Evolutionary conservation across 2,797 vertebrate genomes (phyloP).

Genomic region (Halcyon smyrnensis): DNA sequence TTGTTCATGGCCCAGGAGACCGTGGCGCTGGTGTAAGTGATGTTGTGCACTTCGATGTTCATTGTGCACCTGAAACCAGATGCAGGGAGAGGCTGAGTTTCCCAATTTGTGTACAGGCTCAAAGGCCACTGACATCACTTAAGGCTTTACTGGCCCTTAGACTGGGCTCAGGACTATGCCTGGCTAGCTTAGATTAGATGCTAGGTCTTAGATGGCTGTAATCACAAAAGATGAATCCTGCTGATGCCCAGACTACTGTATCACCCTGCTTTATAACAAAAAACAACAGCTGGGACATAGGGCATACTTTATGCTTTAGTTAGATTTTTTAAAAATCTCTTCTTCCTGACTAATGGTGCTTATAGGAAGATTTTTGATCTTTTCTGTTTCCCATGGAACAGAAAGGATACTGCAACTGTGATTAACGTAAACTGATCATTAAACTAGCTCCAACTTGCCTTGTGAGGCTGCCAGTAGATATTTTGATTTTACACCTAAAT

Average conservation of each 20-base stretch:
- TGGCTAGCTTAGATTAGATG: background rate
- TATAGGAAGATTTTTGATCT: background rate
- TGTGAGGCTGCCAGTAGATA: background rate
- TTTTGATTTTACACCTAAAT: background rate
- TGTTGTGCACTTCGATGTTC: conserved; percentile 78
- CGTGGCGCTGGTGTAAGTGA: conserved; percentile 72
- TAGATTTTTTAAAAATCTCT: background rate
- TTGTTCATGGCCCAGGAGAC: conserved; percentile 74
- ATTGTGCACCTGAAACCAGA: conserved; percentile 73
- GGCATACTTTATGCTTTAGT: background rate
- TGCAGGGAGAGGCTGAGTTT: conserved; percentile 19
- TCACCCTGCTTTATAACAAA: background rate
- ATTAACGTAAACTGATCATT: background rate
- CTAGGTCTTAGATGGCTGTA: background rate
- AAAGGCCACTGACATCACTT: background rate
- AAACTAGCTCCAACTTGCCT: background rate
- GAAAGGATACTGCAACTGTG: background rate
- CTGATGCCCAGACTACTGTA: background rate
- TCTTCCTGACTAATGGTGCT: background rate
- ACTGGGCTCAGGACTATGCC: background rate
- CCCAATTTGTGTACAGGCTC: accelerated
- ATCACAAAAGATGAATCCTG: background rate
- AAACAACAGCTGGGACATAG: accelerated
- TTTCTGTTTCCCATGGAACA: background rate
- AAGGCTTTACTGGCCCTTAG: background rate